Evolutionary conservation across 2,888 invertebrate genomes (phyloP), one percentile per base, ranked within the genome.

Genomic region (Microctonus brassicae): DNA sequence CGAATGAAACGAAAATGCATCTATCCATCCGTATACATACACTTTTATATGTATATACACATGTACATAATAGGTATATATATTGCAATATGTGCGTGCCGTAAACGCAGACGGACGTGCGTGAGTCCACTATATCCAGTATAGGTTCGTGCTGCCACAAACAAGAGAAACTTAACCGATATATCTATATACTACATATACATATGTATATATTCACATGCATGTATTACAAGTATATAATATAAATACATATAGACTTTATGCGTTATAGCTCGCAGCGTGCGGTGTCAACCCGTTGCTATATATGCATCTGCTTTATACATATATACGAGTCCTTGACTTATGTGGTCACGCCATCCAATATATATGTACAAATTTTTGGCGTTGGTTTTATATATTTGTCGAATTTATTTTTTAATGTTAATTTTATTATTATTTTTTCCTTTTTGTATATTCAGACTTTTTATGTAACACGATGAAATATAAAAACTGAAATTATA

Each of bases 241-340:
- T 36, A 11, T 36, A 11, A 11, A n/a, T n/a, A 13, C 24, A 11
- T 26, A 29, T 63, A 47, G 60, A 65, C 52, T n/a, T n/a, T n/a
- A n/a, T 65, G 60, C 65, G 60, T 61, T 61, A 76, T 78, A 79
- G 80, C 82, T 82, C 77, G 81, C 81, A 82, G 82, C 82, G 76
- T 75, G 78, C 75, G 77, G 77, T 81, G 82, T 82, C 82, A 82
- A 82, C 81, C 79, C 78, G 78, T 78, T 80, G 79, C 81, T 79
- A n/a, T n/a, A n/a, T n/a, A 79, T 78, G 79, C 81, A 81, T 81
- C 81, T 81, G 81, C 79, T 77, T 76, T n/a, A n/a, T 76, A 73
- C 74, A 20, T n/a, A n/a, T 76, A 73, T 73, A 20, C 77, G 47
- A 72, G 79, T 77, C 80, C 73, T 73, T 67, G 78, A 79, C 79